Evolutionary conservation across 2,113 vertebrate species (phyloP).

Genomic region (Fukomys damarensis): DNA sequence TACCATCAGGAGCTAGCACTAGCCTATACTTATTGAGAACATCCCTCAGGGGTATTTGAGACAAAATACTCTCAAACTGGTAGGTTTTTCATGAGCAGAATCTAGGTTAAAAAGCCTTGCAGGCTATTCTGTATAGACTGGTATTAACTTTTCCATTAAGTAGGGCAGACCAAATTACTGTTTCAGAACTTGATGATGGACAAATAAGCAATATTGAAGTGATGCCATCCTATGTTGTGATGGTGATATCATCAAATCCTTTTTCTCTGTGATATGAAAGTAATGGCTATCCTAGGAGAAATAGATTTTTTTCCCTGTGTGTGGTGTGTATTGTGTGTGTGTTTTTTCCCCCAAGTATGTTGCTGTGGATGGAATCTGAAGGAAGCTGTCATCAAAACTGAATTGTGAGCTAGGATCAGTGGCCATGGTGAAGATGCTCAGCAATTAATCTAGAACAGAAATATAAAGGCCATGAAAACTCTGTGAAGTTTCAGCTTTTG

Average conservation of each 20-base stretch:
- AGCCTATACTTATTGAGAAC: constrained; percentile 56
- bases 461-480: constrained; percentile 1
- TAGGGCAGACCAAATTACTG: constrained; percentile 77
- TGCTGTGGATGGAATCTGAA: constrained; percentile 16
- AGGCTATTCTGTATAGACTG: constrained; percentile 74
- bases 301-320: constrained; percentile 33
- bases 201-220: constrained; percentile 73
- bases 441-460: background rate
- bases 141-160: constrained; percentile 83
- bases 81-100: constrained; percentile 44
- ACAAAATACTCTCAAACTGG: constrained; percentile 45
- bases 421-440: background rate
- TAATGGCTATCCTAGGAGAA: constrained; percentile 70
- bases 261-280: constrained; percentile 65
- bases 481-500: constrained; percentile 8
- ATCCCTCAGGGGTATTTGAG: constrained; percentile 42
- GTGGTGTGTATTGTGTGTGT: background rate
- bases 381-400: constrained; percentile 42
- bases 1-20: background rate
- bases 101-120: constrained; percentile 72
- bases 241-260: constrained; percentile 73
- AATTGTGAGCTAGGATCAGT: constrained; percentile 28
- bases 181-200: constrained; percentile 81
- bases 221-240: constrained; percentile 71
- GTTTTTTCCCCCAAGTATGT: background rate